phyloP scores from a whole-genome alignment of 2,797 vertebrate genomes.

The Tragelaphus eurycerus region DNA sequence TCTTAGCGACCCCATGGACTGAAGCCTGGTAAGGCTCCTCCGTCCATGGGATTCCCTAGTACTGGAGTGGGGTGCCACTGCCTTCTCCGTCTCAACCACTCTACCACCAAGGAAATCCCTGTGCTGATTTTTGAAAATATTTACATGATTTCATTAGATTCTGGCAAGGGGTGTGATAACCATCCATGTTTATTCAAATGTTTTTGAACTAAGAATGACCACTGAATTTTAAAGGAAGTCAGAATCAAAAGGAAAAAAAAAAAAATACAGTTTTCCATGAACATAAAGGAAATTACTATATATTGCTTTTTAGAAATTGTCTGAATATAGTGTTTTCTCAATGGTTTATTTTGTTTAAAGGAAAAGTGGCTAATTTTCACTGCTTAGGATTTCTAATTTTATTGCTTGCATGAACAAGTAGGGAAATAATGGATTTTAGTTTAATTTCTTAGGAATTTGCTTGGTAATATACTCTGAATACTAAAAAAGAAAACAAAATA shows the following conservation, averaged over 20 bases:
- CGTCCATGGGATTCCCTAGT: no score
- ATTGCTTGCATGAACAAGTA: background rate
- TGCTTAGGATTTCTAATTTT: background rate
- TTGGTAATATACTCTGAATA: background rate
- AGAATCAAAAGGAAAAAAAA: background rate
- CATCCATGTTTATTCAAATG: background rate
- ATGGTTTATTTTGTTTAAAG: background rate
- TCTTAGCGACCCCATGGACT: no score
- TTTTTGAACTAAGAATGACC: background rate
- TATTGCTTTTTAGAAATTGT: background rate
- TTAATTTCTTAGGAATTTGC: background rate
- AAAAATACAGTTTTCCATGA: background rate
- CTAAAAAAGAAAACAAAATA: background rate
- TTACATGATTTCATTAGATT: background rate
- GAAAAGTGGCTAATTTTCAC: background rate
- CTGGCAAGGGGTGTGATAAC: background rate
- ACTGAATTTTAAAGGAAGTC: background rate
- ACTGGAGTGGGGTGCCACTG: no score
- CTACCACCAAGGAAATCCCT: background rate
- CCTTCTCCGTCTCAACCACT: background rate
- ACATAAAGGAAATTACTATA: background rate
- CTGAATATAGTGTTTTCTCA: background rate
- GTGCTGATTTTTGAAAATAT: background rate
- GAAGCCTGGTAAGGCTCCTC: no score
- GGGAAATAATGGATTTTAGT: background rate